Evolutionary conservation across 30 jellyfish, hydroid and myxozoan species (phyloP).

Genomic region (Nemopilema nomurai): DNA sequence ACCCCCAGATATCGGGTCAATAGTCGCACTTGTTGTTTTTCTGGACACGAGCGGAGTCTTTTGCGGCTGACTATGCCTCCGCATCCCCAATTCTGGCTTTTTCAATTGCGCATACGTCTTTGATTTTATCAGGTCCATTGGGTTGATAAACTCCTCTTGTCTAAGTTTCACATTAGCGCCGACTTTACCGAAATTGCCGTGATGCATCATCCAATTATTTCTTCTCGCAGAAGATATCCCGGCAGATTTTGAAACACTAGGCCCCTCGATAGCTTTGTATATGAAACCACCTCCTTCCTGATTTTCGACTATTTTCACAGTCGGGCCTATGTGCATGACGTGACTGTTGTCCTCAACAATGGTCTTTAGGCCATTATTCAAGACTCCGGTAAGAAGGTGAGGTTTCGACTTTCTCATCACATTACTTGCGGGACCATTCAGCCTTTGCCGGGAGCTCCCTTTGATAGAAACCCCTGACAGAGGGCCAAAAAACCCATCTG

Average conservation of each 20-base stretch:
- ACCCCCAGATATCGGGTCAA: constrained; percentile 31
- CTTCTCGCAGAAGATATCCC: not conserved
- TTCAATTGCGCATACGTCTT: constrained; percentile 1
- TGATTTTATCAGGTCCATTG: constrained; percentile 9
- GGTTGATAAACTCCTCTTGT: constrained; percentile 25
- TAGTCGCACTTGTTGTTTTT: constrained; percentile 18
- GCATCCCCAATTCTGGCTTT: not conserved
- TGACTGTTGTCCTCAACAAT: constrained; percentile 24
- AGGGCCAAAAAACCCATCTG: not conserved
- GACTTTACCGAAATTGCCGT: constrained; percentile 8
- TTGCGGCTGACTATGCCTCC: not conserved
- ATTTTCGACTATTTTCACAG: constrained; percentile 51
- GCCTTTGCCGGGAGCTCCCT: not conserved
- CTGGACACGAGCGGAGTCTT: not conserved
- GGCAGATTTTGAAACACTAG: constrained; percentile 6
- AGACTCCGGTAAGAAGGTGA: constrained; percentile 12
- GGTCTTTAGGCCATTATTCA: constrained; percentile 41
- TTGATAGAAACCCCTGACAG: not conserved
- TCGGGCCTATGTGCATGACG: constrained; percentile 59
- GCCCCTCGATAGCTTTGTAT: constrained; percentile 32
- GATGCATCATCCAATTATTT: constrained; percentile 9
- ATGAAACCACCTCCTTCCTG: constrained; percentile 46
- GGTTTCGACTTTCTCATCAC: constrained; percentile 6
- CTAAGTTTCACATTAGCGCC: not conserved
- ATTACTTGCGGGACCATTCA: not conserved